These are phyloP conservation scores for Tenodera sinensis DNA, from an alignment of 2,888 invertebrate genomes.

Conservation along the genomic window DNA sequence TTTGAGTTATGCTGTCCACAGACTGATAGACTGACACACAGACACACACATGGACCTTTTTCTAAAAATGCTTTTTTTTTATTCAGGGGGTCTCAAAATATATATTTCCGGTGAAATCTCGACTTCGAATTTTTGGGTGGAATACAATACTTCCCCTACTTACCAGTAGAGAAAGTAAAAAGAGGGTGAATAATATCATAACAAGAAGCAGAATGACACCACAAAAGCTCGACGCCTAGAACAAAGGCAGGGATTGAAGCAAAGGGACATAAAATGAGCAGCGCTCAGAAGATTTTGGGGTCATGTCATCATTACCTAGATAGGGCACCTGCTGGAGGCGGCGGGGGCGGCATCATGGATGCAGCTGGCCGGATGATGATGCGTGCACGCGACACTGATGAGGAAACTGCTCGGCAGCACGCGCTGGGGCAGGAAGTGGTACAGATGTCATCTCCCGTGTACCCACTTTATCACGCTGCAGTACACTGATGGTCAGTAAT, in stretches of 20 bases:
- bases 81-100: no score
- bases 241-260: neutral
- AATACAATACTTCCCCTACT: no score
- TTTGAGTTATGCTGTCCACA: no score
- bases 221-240: neutral
- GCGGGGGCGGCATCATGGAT: neutral
- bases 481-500: neutral
- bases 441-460: neutral
- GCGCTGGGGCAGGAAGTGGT: neutral
- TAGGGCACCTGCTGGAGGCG: neutral
- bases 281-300: neutral
- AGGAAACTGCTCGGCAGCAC: neutral
- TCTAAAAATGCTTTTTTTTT: no score
- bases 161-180: no score
- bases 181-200: neutral
- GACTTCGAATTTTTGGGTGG: no score
- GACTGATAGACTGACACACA: no score
- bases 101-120: no score
- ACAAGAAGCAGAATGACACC: neutral
- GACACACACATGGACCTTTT: no score
- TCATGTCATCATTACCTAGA: neutral
- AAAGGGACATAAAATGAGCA: neutral
- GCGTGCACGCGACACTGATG: neutral
- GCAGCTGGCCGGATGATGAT: conserved; percentile 10
- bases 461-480: neutral